Percentiles rank a stretch among this genome's conserved stretches.
Conservation (phyloP, 2,888 invertebrate genomes). For the Andrena minutula region DNA sequence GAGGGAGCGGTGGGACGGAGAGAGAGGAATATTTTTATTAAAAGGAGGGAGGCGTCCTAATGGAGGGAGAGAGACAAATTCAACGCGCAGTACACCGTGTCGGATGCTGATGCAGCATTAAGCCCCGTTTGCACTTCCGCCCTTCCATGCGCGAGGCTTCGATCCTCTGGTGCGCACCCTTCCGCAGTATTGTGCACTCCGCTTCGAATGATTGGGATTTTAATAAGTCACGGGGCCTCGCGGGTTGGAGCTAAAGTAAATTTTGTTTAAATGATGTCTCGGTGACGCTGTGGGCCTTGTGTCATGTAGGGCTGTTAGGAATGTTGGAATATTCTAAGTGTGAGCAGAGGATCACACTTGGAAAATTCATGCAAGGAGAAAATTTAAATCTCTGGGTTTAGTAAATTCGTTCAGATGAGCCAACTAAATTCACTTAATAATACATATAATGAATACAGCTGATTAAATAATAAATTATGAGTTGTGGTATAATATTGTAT, state of each 20-base stretch:
- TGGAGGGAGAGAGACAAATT: slow-evolving; percentile 44
- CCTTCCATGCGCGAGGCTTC: slow-evolving; percentile 58
- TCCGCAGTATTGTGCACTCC: background rate
- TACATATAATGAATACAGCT: background rate
- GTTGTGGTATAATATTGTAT: background rate
- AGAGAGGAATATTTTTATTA: slow-evolving; percentile 72
- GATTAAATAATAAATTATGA: background rate
- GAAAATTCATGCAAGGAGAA: background rate
- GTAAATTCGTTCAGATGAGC: background rate
- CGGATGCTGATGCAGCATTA: slow-evolving; percentile 67
- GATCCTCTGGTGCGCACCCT: slow-evolving; percentile 41
- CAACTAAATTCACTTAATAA: background rate
- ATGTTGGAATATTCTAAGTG: too few species aligned
- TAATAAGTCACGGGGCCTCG: background rate
- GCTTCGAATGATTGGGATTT: slow-evolving; percentile 40
- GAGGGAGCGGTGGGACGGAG: slow-evolving; percentile 45
- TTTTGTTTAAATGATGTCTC: too few species aligned
- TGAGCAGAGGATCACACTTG: too few species aligned
- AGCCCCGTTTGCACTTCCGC: slow-evolving; percentile 71
- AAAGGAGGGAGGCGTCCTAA: slow-evolving; percentile 60
- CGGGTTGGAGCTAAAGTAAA: too few species aligned
- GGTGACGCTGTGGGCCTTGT: too few species aligned
- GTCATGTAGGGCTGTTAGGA: too few species aligned
- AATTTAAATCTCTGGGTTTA: background rate
- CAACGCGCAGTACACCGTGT: slow-evolving; percentile 61